Evolutionary conservation across 2,888 invertebrate genomes (phyloP), one percentile per base, ranked within the genome.

Genomic region (Argyra leucocephala): DNA sequence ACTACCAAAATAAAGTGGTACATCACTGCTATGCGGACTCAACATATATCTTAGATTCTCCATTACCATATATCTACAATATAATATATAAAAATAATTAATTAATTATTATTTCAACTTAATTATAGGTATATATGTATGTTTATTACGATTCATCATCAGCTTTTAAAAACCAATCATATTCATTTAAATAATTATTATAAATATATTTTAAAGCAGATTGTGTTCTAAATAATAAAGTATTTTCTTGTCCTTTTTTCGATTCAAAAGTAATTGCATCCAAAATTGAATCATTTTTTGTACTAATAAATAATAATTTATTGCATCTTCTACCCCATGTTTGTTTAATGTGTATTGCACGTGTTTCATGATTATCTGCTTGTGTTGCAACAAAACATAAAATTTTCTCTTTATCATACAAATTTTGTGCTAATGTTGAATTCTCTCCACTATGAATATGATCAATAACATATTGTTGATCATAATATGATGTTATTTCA

Each of bases 161-260:
- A n/a, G 97, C 96, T 79, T 98, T 98, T 73, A 98, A 82, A 78
- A 98, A 97, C 96, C 96, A 97, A 79, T 97, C 96, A 3, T 90
- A 92, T 60, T 94, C 84, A 70, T 91, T 83, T 57, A 87, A 81
- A 76, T 96, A 87, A 74, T 94, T 82, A 70, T 91, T 84, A 76
- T 93, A 91, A 15, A 93, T 86, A 76, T 94, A 91, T 72, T 88
- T 86, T 77, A 95, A 94, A 0, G 95, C 93, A 69, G 87, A 90
- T 76, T 95, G 94, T 0, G 96, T 97, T 82, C 97, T 98, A 1
- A 88, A 92, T 97, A 98, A 99, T 5, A 97, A 82, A 74, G 88
- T 86, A 72, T 93, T 95, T 85, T 22, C 95, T 81, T 0, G 93
- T n/a, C n/a, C n/a, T 94, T 76, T 96, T 96, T 6, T 82, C 76